A percentile compares a stretch with the other conserved stretches of the same genome.
These are phyloP conservation scores for Synergus itoensis DNA, from an alignment of 2,888 invertebrate genomes.

Conservation along the genomic window DNA sequence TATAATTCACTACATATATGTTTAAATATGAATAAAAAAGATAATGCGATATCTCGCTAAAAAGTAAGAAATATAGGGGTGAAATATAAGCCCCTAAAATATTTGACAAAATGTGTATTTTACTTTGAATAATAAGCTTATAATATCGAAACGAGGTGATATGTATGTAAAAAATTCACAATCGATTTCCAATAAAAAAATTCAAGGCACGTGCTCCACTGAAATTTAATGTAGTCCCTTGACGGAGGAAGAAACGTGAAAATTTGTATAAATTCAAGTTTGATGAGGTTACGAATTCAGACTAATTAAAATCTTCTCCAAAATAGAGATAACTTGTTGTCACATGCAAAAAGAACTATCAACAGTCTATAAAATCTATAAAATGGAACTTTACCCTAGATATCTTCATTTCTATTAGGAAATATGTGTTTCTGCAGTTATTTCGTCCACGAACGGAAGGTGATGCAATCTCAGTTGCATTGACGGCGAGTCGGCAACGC, in stretches of 20 bases:
- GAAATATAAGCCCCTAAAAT: no score
- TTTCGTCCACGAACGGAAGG: background rate
- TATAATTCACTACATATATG: no score
- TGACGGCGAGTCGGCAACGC: background rate
- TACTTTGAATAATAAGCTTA: no score
- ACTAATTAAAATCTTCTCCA: background rate
- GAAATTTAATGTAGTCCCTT: background rate
- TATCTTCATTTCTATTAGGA: constrained; percentile 33
- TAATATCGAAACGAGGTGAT: no score
- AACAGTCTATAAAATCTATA: background rate
- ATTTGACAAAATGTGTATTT: no score
- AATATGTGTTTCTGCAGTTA: constrained; percentile 16
- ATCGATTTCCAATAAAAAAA: background rate
- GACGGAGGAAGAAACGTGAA: background rate
- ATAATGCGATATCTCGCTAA: no score
- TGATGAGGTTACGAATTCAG: background rate
- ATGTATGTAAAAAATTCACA: background rate
- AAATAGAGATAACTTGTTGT: background rate
- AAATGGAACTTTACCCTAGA: constrained; percentile 6
- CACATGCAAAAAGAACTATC: background rate
- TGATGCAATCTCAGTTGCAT: constrained; percentile 7
- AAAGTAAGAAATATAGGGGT: no score
- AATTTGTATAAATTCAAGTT: background rate
- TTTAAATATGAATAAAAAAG: no score
- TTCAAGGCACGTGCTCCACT: constrained; percentile 2